Percentiles rank a stretch among this genome's conserved stretches.
Evolutionary conservation across 2,113 vertebrate species (phyloP).

Genomic region (Hystrix cristata): DNA sequence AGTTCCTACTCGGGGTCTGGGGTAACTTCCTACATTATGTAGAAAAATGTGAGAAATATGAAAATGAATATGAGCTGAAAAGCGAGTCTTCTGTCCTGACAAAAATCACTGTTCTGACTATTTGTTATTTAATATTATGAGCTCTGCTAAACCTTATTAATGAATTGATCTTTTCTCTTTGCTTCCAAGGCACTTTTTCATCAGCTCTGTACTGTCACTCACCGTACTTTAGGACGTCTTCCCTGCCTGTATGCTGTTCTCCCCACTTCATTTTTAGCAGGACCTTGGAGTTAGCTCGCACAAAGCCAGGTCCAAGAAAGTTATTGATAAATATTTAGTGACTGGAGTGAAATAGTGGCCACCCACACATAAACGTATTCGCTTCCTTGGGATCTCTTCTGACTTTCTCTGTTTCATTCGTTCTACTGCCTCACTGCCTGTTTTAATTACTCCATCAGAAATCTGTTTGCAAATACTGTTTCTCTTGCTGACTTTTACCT

Average conservation of each 20-base stretch:
- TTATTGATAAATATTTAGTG: background rate
- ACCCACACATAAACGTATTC: background rate
- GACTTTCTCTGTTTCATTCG: background rate
- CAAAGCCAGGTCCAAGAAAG: background rate
- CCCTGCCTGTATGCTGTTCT: background rate
- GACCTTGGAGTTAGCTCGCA: conserved; percentile 8
- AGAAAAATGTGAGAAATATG: conserved; percentile 18
- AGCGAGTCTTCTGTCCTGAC: background rate
- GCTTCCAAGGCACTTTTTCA: background rate
- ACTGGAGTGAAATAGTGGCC: background rate
- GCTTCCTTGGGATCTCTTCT: background rate
- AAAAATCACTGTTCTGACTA: conserved; percentile 9
- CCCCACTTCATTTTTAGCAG: background rate
- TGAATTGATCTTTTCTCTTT: background rate
- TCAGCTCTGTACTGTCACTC: background rate
- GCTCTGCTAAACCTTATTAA: conserved; percentile 15
- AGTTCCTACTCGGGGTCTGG: background rate
- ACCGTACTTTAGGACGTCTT: background rate
- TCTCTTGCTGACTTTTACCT: background rate
- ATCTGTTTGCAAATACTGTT: background rate
- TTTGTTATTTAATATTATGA: background rate
- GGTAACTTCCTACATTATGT: background rate
- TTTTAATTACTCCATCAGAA: conserved; percentile 33
- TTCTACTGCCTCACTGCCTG: background rate
- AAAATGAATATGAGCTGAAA: conserved; percentile 32